Conservation (phyloP, 2,113 vertebrate genomes). For the Sylvicapra grimmia region DNA sequence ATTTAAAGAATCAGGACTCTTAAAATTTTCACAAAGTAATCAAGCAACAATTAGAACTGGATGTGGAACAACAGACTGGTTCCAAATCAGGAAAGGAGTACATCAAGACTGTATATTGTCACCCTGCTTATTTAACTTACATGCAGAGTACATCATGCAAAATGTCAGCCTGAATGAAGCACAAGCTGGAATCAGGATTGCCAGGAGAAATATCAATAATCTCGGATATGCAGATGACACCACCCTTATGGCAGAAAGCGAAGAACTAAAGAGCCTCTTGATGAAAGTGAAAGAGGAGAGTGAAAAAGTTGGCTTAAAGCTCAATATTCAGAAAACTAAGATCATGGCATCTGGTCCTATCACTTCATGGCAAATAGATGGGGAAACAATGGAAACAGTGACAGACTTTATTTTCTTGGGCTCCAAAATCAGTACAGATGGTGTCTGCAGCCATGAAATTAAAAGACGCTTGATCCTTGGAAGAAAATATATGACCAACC, state of each 20-base stretch:
- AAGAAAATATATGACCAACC: not conserved
- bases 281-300: not conserved
- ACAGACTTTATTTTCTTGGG: not conserved
- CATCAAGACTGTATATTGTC: not conserved
- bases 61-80: not conserved
- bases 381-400: not conserved
- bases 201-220: not conserved
- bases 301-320: not conserved
- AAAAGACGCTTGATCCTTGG: not conserved
- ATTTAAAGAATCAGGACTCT: not conserved
- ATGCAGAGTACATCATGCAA: not conserved
- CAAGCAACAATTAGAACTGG: not conserved
- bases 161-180: not conserved
- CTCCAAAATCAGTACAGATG: not conserved
- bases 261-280: not conserved
- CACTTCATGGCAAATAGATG: not conserved
- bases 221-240: not conserved
- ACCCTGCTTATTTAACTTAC: not conserved
- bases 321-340: not conserved
- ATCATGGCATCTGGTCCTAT: not conserved
- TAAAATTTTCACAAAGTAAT: not conserved
- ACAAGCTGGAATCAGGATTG: not conserved
- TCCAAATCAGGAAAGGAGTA: not conserved
- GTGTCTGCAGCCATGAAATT: not conserved
- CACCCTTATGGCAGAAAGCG: accelerated